Evolutionary conservation across 2,888 invertebrate genomes (phyloP).

Genomic region (Epirrita christyi): DNA sequence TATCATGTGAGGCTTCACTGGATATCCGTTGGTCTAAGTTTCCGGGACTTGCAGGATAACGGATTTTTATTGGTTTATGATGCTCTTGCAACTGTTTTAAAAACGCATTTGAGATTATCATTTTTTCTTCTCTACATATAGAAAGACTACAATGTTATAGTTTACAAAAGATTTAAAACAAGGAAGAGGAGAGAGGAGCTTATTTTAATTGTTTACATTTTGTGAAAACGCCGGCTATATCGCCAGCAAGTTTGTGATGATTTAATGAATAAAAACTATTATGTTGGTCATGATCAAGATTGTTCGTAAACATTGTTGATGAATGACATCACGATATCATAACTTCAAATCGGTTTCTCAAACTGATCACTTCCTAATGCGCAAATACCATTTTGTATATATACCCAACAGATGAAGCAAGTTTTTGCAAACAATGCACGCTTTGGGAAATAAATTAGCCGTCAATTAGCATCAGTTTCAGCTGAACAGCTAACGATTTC

Average conservation of each 20-base stretch:
- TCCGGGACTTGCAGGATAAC: background rate
- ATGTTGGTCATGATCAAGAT: constrained; percentile 23
- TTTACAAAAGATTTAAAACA: too few species aligned
- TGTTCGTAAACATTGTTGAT: constrained; percentile 15
- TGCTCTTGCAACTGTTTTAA: background rate
- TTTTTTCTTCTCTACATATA: too few species aligned
- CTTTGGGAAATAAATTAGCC: constrained; percentile 33
- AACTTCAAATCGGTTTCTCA: constrained; percentile 22
- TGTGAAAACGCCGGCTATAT: constrained; percentile 3
- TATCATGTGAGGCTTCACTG: constrained; percentile 24
- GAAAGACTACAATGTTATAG: too few species aligned
- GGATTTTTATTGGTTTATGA: background rate
- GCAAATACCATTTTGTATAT: constrained; percentile 17
- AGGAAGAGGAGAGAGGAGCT: constrained; percentile 3
- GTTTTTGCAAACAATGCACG: constrained; percentile 36
- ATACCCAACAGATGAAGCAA: constrained; percentile 25
- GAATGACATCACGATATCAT: constrained; percentile 29
- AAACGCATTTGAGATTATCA: too few species aligned
- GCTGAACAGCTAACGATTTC: constrained; percentile 26
- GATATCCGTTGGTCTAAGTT: constrained; percentile 27
- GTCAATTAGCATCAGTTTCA: constrained; percentile 31
- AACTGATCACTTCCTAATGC: constrained; percentile 23
- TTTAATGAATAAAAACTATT: constrained; percentile 5
- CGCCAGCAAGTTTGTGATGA: background rate
- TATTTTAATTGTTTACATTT: constrained; percentile 27